Conservation (phyloP, 2,888 invertebrate genomes). For the Campoplex capitator region DNA sequence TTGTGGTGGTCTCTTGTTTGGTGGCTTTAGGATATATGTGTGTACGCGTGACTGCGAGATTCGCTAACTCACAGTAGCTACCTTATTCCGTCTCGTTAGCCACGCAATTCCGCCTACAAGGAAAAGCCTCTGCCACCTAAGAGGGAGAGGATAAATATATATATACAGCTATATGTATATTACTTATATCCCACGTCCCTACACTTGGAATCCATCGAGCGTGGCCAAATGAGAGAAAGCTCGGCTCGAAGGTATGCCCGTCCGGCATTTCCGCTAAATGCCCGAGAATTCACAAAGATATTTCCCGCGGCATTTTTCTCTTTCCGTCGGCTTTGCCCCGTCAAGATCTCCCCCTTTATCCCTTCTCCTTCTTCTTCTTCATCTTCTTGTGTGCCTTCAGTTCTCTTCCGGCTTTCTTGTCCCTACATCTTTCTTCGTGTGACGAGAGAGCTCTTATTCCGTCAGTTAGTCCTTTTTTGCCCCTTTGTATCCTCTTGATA, state of each 20-base stretch:
- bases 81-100: slow-evolving; percentile 74
- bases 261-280: slow-evolving; percentile 80
- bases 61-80: slow-evolving; percentile 70
- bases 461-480: slow-evolving; percentile 34
- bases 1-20: slow-evolving; percentile 60
- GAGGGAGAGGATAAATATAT: slow-evolving; percentile 11
- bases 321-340: slow-evolving; percentile 49
- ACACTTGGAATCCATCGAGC: slow-evolving; percentile 67
- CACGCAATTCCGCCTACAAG: slow-evolving; percentile 65
- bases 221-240: slow-evolving; percentile 71
- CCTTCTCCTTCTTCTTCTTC: slow-evolving; percentile 29
- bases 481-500: slow-evolving; percentile 26
- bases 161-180: neutral
- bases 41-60: slow-evolving; percentile 67
- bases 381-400: slow-evolving; percentile 72
- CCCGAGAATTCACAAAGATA: slow-evolving; percentile 79
- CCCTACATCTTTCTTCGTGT: slow-evolving; percentile 48
- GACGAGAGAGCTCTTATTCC: slow-evolving; percentile 54
- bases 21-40: slow-evolving; percentile 54
- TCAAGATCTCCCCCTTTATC: slow-evolving; percentile 59
- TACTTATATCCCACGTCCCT: slow-evolving; percentile 45
- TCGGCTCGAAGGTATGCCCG: slow-evolving; percentile 75
- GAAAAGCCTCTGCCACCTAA: slow-evolving; percentile 66
- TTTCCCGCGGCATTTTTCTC: slow-evolving; percentile 73
- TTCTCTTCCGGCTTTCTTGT: slow-evolving; percentile 69